Conservation (phyloP, 2,888 invertebrate species). For the Coelogynopora nodosa region DNA sequence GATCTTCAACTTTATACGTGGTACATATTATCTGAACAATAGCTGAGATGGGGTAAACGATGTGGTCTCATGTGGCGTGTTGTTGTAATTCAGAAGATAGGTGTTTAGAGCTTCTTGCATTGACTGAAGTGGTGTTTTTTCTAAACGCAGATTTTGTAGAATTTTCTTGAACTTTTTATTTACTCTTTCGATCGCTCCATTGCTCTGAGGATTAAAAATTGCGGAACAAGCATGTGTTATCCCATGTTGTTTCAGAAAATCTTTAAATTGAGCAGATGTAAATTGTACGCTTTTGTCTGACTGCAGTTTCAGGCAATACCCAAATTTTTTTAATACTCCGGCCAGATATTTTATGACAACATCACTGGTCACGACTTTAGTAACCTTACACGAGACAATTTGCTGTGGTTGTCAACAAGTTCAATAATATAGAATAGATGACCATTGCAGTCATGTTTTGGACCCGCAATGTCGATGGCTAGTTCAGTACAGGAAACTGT, state of each 20-base stretch:
- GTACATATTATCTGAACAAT: slow-evolving; percentile 15
- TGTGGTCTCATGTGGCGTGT: slow-evolving; percentile 32
- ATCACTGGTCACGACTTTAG: not conserved
- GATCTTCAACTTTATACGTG: slow-evolving; percentile 13
- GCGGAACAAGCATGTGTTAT: no score
- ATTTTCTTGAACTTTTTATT: no score
- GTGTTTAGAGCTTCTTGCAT: no score
- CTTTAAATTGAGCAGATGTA: no score
- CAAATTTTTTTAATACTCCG: slow-evolving; percentile 9
- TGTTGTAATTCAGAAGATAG: no score
- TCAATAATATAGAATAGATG: slow-evolving; percentile 9
- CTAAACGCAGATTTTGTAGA: no score
- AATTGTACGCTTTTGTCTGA: slow-evolving; percentile 37
- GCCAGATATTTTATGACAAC: slow-evolving; percentile 8
- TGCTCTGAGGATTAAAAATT: no score
- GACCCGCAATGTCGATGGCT: slow-evolving; percentile 33
- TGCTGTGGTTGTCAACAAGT: not conserved
- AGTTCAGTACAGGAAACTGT: not conserved
- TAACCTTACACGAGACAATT: not conserved
- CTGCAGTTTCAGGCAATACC: slow-evolving; percentile 4
- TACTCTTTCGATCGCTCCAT: no score
- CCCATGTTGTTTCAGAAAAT: no score
- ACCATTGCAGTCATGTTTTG: not conserved
- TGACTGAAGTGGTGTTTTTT: no score
- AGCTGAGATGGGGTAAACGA: not conserved